Percentiles rank a stretch among this genome's conserved stretches.
These are phyloP conservation scores for Elymnias hypermnestra DNA, from an alignment of 1,140 invertebrate genomes.

Conservation along the genomic window DNA sequence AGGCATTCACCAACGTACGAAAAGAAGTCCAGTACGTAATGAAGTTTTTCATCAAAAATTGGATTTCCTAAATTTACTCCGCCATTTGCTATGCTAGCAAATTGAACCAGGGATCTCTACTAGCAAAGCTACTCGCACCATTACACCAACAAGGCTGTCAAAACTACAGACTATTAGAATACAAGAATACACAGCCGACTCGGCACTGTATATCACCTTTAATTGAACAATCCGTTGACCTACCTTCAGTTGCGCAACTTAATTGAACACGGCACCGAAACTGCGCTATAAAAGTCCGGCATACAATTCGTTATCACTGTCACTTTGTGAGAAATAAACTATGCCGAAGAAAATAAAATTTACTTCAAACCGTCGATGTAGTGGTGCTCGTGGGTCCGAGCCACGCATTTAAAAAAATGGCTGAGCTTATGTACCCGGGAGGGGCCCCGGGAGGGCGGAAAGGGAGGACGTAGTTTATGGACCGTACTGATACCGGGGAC, in stretches of 20 bases:
- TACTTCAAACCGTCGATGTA: slow-evolving; percentile 51
- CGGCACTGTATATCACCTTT: slow-evolving; percentile 24
- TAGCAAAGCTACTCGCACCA: no score
- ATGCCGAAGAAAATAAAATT: slow-evolving; percentile 52
- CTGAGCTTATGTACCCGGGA: slow-evolving; percentile 52
- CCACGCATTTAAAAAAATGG: slow-evolving; percentile 68
- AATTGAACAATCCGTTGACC: slow-evolving; percentile 35
- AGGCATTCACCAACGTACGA: no score
- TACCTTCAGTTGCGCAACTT: slow-evolving; percentile 29
- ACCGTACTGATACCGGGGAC: slow-evolving; percentile 65
- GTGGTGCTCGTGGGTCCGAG: slow-evolving; percentile 43
- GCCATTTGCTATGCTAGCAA: no score
- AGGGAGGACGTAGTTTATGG: slow-evolving; percentile 54
- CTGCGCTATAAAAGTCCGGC: slow-evolving; percentile 32
- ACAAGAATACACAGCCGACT: slow-evolving; percentile 9
- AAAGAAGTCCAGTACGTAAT: no score
- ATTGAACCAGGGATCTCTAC: no score
- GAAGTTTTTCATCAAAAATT: no score
- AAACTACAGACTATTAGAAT: no score
- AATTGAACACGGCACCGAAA: slow-evolving; percentile 37
- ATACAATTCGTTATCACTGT: slow-evolving; percentile 41
- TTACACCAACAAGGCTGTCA: no score
- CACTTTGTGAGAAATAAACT: slow-evolving; percentile 36
- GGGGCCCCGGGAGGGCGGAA: slow-evolving; percentile 29
- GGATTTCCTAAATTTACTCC: no score